Percentiles rank a stretch among this genome's conserved stretches.
Conservation (phyloP, 2,113 vertebrate species). For the Catharus fuscescens region DNA sequence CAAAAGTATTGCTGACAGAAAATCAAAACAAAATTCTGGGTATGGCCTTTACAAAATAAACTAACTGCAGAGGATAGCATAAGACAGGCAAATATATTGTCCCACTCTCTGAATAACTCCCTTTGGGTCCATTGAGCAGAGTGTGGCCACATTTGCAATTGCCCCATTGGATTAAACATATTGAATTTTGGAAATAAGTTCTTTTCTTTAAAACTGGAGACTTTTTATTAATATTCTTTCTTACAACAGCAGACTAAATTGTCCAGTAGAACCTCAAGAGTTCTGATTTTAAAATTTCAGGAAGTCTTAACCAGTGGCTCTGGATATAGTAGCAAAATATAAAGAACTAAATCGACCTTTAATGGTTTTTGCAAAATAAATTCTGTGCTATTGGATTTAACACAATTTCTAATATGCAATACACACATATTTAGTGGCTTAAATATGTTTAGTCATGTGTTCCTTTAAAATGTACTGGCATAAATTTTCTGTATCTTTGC, state of each 20-base stretch:
- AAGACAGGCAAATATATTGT: not conserved
- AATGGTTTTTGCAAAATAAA: not conserved
- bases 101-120: not conserved
- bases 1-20: not conserved
- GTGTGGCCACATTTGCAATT: not conserved
- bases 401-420: not conserved
- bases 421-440: not conserved
- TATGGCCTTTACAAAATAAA: not conserved
- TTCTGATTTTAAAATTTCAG: not conserved
- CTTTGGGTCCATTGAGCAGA: not conserved
- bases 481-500: not conserved
- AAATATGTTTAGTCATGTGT: not conserved
- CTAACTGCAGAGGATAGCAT: not conserved
- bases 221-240: not conserved
- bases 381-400: not conserved
- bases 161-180: not conserved
- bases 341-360: not conserved
- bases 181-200: not conserved
- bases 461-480: not conserved
- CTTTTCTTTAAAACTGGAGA: not conserved
- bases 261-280: not conserved
- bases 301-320: not conserved
- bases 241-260: not conserved
- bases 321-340: not conserved
- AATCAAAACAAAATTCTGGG: not conserved